Evolutionary conservation across 2,888 invertebrate species (phyloP), one percentile per base, ranked within the genome.

Genomic region (Exocentrus adspersus): DNA sequence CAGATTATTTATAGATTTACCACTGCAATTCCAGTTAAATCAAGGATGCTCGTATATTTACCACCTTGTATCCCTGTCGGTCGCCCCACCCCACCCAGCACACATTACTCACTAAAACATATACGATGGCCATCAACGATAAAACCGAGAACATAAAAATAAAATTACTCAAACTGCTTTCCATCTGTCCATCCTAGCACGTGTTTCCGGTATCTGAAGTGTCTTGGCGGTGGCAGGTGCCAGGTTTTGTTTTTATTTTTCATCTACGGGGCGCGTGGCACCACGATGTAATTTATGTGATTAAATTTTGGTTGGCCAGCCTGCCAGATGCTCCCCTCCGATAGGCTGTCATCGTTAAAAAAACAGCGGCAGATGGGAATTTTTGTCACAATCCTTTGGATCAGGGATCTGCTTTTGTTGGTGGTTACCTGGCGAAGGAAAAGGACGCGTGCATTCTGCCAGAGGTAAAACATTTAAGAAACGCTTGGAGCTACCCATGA

Each of bases 201-300:
- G 73, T 72, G 72, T 75, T 73, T 75, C 75, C 75, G 72, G 72
- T 73, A 65, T 68, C 61, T 62, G 56, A 65, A 64, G 70, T 65
- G 69, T 65, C 65, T 63, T 60, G 50, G 45, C 61, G 72, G 45
- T 60, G 72, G 73, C 77, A 77, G 77, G 76, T 77, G 77, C 61
- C 64, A 14, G 56, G 58, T 62, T 71, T 64, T 66, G 63, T 64
- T 69, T 72, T 74, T 72, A 69, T 74, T 71, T 73, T 73, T 74
- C 37, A 69, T 73, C 57, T 60, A 65, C 62, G 54, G 54, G 67
- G 72, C 76, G 75, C 76, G 76, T 76, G 77, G 75, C 75, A 75
- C 71, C 71, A 50, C 69, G 64, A 66, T 72, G 72, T 77, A 75
- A 77, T 75, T 77, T 75, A 73, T 72, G 68, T 73, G 74, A 75